Evolutionary conservation across 1,140 invertebrate genomes (phyloP).

Genomic region (Anastatus disparis): DNA sequence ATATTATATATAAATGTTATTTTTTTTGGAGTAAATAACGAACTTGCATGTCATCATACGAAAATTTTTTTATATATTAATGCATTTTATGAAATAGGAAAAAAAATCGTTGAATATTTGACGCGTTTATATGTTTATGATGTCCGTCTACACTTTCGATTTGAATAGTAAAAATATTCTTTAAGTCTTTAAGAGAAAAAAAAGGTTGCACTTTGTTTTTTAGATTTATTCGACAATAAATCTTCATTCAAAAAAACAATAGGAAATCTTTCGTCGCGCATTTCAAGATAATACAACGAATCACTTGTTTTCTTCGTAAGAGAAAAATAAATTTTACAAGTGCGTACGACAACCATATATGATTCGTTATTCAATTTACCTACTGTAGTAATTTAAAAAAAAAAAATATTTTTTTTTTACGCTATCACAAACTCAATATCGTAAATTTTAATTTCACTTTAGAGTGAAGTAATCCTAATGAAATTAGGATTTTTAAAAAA

Average conservation of each 20-base stretch:
- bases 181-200: slow-evolving; percentile 14
- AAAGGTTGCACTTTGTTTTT: slow-evolving; percentile 26
- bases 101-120: slow-evolving; percentile 33
- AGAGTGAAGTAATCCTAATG: no score
- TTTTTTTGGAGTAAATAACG: no score
- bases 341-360: slow-evolving; percentile 17
- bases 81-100: not conserved
- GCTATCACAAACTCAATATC: no score
- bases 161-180: slow-evolving; percentile 29
- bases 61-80: slow-evolving; percentile 10
- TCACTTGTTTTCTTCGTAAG: slow-evolving; percentile 25
- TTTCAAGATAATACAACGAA: slow-evolving; percentile 25
- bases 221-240: slow-evolving; percentile 28
- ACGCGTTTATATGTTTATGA: slow-evolving; percentile 21
- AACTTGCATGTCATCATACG: slow-evolving; percentile 21
- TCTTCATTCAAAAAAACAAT: slow-evolving; percentile 22
- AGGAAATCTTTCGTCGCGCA: slow-evolving; percentile 22
- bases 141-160: slow-evolving; percentile 18
- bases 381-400: no score
- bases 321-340: slow-evolving; percentile 23
- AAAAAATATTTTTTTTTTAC: no score
- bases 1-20: no score
- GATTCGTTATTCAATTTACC: slow-evolving; percentile 24
- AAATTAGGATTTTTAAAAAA: no score
- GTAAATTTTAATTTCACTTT: no score